These are phyloP conservation scores for Drosophila albomicans DNA, from an alignment of 1,140 invertebrate species.

Conservation along the genomic window DNA sequence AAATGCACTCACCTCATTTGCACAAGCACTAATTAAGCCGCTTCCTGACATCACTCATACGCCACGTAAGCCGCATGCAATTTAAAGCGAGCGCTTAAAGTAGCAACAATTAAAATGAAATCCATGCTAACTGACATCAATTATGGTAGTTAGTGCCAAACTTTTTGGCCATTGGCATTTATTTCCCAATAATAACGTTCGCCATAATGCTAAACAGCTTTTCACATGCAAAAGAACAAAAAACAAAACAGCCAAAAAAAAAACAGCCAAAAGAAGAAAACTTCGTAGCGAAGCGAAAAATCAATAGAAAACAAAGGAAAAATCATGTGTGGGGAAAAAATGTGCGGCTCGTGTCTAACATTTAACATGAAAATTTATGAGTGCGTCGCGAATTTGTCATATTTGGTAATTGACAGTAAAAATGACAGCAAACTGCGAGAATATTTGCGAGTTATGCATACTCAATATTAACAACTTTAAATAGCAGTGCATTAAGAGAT, in stretches of 20 bases:
- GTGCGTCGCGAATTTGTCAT: slow-evolving; percentile 25
- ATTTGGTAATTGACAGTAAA: slow-evolving; percentile 24
- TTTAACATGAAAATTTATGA: slow-evolving; percentile 45
- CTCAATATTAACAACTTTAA: neutral
- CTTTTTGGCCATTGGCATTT: slow-evolving; percentile 6
- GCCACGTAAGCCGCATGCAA: neutral
- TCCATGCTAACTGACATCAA: slow-evolving; percentile 11
- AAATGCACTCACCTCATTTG: slow-evolving; percentile 16
- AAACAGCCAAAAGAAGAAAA: neutral
- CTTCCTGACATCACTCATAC: slow-evolving; percentile 2
- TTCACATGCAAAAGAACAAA: slow-evolving; percentile 3
- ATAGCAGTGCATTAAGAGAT: neutral
- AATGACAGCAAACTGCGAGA: slow-evolving; percentile 9
- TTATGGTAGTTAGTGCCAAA: slow-evolving; percentile 6
- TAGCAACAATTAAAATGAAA: slow-evolving; percentile 3
- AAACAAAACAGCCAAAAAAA: neutral
- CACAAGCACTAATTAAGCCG: slow-evolving; percentile 6
- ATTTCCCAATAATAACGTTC: slow-evolving; percentile 11
- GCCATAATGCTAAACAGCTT: slow-evolving; percentile 18
- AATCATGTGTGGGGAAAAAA: slow-evolving; percentile 10
- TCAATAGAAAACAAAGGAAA: slow-evolving; percentile 15
- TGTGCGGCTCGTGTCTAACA: slow-evolving; percentile 27
- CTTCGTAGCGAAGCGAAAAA: slow-evolving; percentile 2
- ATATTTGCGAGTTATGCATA: neutral
- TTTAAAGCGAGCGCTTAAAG: neutral